Evolutionary conservation across 2,888 invertebrate species (phyloP).

Genomic region (Allygus modestus): DNA sequence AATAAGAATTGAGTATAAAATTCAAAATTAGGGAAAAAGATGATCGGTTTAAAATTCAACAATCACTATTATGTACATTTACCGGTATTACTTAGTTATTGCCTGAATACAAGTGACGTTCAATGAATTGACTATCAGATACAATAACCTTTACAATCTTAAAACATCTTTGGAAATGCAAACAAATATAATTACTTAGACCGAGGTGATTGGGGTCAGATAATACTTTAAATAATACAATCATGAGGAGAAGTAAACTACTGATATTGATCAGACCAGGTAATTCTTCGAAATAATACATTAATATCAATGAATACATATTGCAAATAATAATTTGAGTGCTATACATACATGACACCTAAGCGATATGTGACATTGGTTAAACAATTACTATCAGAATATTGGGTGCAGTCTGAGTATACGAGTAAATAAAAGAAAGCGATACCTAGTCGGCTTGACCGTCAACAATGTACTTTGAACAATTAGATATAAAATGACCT

Average conservation of each 20-base stretch:
- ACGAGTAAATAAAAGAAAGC: background rate
- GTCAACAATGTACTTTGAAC: conserved; percentile 12
- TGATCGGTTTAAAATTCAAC: conserved; percentile 29
- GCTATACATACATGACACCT: conserved; percentile 5
- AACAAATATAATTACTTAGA: conserved; percentile 11
- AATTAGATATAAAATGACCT: conserved; percentile 33
- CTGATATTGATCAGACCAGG: background rate
- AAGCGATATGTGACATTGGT: background rate
- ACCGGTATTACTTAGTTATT: conserved; percentile 35
- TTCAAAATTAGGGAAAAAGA: background rate
- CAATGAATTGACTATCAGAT: conserved; percentile 44
- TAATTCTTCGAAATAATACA: background rate
- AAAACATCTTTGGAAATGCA: conserved; percentile 44
- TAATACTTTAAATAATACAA: conserved; percentile 21
- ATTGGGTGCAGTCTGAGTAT: conserved; percentile 8
- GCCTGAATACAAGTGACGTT: conserved; percentile 39
- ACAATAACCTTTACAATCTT: conserved; percentile 31
- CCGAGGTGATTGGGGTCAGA: background rate
- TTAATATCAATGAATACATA: background rate
- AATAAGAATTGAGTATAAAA: conserved; percentile 14
- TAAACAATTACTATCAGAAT: background rate
- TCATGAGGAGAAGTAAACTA: background rate
- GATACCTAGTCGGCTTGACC: background rate
- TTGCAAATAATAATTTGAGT: conserved; percentile 20
- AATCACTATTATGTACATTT: conserved; percentile 53